Conservation (phyloP, 2,888 invertebrate genomes). For the Luperina testacea region DNA sequence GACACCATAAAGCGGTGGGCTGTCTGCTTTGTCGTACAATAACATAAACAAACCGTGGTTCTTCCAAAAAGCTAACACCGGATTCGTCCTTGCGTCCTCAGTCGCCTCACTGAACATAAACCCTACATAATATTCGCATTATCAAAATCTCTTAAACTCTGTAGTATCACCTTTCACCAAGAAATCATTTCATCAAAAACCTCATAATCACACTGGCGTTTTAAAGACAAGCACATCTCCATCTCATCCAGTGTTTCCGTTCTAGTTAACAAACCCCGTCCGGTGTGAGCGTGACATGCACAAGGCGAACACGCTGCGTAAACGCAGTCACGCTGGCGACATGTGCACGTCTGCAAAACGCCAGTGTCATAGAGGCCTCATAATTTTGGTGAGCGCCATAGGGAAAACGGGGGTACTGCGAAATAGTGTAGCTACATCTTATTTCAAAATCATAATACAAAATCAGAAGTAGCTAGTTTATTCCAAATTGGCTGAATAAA, state of each 20-base stretch:
- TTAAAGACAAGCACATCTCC: conserved; percentile 12
- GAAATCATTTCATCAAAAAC: neutral
- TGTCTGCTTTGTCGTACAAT: neutral
- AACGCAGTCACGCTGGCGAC: conserved; percentile 34
- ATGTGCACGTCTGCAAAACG: conserved; percentile 44
- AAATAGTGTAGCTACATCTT: neutral
- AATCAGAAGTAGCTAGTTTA: neutral
- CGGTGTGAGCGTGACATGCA: conserved; percentile 33
- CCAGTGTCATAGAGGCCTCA: conserved; percentile 45
- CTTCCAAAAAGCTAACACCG: neutral
- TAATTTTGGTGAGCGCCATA: conserved; percentile 48
- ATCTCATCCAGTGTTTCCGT: conserved; percentile 42
- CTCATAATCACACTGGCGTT: conserved; percentile 12
- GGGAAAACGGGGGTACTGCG: neutral
- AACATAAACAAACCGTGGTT: neutral
- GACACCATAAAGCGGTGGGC: neutral
- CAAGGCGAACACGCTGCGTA: conserved; percentile 40
- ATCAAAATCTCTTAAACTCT: neutral
- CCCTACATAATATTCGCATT: neutral
- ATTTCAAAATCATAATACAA: neutral
- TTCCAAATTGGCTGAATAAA: neutral
- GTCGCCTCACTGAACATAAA: neutral
- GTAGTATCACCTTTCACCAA: neutral
- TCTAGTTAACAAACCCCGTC: conserved; percentile 42
- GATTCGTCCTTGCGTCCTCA: neutral